These are phyloP conservation scores for Drosophila lutescens DNA, from an alignment of 2,888 invertebrate species.

Conservation along the genomic window DNA sequence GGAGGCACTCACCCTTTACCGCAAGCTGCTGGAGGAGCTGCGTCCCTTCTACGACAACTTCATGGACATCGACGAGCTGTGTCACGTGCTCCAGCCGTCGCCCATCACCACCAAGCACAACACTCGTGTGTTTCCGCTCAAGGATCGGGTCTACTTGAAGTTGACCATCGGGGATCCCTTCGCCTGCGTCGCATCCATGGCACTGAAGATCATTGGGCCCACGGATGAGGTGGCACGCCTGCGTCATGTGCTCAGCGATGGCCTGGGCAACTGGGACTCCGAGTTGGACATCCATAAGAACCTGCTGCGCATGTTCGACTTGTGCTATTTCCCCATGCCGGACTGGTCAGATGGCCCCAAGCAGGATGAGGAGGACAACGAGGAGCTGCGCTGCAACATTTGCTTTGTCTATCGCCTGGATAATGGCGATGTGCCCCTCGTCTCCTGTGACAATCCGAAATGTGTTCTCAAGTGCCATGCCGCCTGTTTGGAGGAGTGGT, in stretches of 20 bases:
- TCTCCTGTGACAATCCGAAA: constrained; percentile 82
- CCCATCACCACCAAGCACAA: constrained; percentile 78
- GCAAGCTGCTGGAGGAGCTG: constrained; percentile 75
- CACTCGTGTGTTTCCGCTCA: constrained; percentile 81
- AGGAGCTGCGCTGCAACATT: constrained; percentile 79
- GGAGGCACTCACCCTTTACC: constrained; percentile 57
- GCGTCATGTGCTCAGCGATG: constrained; percentile 78
- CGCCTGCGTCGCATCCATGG: constrained; percentile 74
- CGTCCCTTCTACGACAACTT: constrained; percentile 81
- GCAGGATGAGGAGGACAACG: constrained; percentile 32
- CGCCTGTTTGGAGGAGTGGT: constrained; percentile 82
- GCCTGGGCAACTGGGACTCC: constrained; percentile 80
- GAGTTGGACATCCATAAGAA: constrained; percentile 83
- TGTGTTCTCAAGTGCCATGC: constrained; percentile 82
- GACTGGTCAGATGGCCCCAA: constrained; percentile 35
- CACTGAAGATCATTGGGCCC: constrained; percentile 82
- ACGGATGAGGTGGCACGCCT: constrained; percentile 79
- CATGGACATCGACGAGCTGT: constrained; percentile 82
- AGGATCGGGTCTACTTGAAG: constrained; percentile 81
- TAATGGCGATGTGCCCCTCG: constrained; percentile 79
- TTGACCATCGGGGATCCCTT: constrained; percentile 80
- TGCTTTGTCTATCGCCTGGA: constrained; percentile 82
- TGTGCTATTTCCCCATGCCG: constrained; percentile 83
- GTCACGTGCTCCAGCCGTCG: constrained; percentile 82
- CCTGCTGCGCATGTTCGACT: constrained; percentile 82